These are phyloP conservation scores for Limnodromus scolopaceus DNA, from an alignment of 2,797 vertebrate genomes.

Conservation along the genomic window DNA sequence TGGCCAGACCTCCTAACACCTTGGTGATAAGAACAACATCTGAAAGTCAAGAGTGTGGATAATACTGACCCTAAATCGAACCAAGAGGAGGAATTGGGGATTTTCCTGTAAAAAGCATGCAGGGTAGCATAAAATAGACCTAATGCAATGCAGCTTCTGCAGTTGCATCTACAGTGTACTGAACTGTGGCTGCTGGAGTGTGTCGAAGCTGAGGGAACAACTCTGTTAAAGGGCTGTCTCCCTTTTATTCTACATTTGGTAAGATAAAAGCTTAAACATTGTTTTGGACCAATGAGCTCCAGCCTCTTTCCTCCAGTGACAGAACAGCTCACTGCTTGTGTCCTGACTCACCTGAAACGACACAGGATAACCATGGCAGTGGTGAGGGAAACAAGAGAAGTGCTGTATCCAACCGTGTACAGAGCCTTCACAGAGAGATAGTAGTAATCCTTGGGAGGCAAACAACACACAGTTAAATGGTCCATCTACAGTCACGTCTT, in stretches of 20 bases:
- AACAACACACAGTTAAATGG: neutral
- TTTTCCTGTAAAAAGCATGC: neutral
- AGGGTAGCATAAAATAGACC: neutral
- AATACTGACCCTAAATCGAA: neutral
- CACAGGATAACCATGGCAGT: slow-evolving; percentile 97
- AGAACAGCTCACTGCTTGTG: neutral
- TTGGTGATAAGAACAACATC: neutral
- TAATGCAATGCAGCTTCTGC: neutral
- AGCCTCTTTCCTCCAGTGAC: neutral
- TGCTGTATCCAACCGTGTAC: slow-evolving; percentile 98
- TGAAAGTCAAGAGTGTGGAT: neutral
- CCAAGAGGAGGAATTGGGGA: neutral
- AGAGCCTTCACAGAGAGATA: slow-evolving; percentile 94
- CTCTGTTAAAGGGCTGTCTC: neutral
- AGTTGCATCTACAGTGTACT: neutral
- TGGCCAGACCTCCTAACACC: neutral
- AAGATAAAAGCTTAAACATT: neutral
- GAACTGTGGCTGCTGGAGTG: neutral
- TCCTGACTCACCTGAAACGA: slow-evolving; percentile 89
- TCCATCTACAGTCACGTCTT: neutral
- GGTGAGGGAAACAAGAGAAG: slow-evolving; percentile 93
- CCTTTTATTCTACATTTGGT: neutral
- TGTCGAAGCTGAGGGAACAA: neutral
- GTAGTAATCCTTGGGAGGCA: slow-evolving; percentile 84
- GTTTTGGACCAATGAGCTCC: neutral